Conservation (phyloP, 2,797 vertebrate genomes). For the Sebastes kiyomatsui region DNA sequence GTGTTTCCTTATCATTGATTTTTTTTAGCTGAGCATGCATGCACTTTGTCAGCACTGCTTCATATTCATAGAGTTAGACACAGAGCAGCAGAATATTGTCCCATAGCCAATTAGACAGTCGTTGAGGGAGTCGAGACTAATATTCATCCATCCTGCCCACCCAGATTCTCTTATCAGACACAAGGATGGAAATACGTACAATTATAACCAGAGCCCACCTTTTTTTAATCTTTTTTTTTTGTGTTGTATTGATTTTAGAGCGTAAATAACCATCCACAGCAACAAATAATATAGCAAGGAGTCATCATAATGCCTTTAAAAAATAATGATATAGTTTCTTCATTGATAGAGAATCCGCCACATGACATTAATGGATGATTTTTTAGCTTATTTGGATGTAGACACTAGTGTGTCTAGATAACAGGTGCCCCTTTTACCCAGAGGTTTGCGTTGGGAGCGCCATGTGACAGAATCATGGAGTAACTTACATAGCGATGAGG, state of each 20-base stretch:
- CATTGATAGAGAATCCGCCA: not conserved
- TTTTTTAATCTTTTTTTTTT: constrained; percentile 12
- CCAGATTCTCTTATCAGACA: not conserved
- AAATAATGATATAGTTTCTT: not conserved
- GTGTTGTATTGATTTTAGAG: constrained; percentile 1
- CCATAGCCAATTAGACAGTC: constrained; percentile 31
- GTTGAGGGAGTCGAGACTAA: constrained; percentile 27
- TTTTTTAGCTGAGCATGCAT: constrained; percentile 13
- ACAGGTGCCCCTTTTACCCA: not conserved
- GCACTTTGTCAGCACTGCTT: constrained; percentile 4
- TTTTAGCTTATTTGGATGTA: not conserved
- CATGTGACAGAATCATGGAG: not conserved
- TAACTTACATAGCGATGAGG: not conserved
- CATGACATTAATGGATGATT: not conserved
- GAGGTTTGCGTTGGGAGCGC: not conserved
- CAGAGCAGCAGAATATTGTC: constrained; percentile 12
- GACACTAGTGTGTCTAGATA: not conserved
- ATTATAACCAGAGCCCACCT: not conserved
- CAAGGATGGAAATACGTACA: not conserved
- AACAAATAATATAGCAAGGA: not conserved
- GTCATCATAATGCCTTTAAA: not conserved
- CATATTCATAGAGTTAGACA: not conserved
- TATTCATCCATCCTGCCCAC: constrained; percentile 13
- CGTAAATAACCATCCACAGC: not conserved
- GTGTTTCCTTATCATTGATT: not conserved